Conservation (phyloP, 2,113 vertebrate genomes). For the Pterocles gutturalis region DNA sequence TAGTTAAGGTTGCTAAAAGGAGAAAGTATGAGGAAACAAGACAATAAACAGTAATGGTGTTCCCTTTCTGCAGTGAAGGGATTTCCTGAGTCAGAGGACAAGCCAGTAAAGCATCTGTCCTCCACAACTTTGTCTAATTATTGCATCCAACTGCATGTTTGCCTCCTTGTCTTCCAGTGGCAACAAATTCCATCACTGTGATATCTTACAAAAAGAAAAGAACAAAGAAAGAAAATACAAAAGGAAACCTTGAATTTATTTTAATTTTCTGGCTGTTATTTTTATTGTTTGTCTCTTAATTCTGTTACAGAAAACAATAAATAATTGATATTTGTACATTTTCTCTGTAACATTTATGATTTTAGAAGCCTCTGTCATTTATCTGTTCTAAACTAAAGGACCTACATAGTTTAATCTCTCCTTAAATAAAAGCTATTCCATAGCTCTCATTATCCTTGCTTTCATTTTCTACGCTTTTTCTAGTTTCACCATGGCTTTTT, state of each 20-base stretch:
- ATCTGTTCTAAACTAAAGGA: not conserved
- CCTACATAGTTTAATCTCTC: not conserved
- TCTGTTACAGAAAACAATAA: not conserved
- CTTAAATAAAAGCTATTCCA: not conserved
- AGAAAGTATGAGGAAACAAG: not conserved
- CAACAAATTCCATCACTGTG: not conserved
- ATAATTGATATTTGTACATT: not conserved
- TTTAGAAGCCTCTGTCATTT: not conserved
- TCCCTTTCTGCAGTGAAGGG: not conserved
- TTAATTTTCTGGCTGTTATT: not conserved
- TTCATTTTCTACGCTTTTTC: not conserved
- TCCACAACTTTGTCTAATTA: not conserved
- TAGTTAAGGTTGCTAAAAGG: not conserved
- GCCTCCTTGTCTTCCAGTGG: not conserved
- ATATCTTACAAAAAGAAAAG: not conserved
- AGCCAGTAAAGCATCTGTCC: not conserved
- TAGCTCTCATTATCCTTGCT: not conserved
- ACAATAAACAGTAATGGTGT: not conserved
- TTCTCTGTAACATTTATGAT: not conserved
- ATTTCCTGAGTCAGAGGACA: not conserved
- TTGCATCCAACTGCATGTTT: not conserved
- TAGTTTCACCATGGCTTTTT: not conserved
- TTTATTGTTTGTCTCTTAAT: not conserved
- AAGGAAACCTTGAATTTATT: not conserved
- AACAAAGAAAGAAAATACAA: fast-evolving